Evolutionary conservation across 1,140 invertebrate genomes (phyloP).

Genomic region (Drosophila pseudoananassae): DNA sequence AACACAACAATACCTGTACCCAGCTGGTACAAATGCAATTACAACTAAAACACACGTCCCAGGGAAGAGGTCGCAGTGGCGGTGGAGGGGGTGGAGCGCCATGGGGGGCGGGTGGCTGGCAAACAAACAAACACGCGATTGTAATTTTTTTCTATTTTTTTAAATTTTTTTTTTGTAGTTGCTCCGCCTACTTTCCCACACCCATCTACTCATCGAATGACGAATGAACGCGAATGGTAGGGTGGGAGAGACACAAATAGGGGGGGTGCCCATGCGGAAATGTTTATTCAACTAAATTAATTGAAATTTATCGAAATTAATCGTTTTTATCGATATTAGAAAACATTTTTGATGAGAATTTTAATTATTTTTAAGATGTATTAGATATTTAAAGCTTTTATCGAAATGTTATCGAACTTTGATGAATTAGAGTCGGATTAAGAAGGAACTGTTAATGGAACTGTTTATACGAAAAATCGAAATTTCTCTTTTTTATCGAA

Average conservation of each 20-base stretch:
- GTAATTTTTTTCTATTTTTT: conserved; percentile 23
- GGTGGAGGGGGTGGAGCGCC: conserved; percentile 1
- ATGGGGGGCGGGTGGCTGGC: neutral
- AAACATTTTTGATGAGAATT: too few species aligned
- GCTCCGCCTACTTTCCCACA: conserved; percentile 69
- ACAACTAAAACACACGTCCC: conserved; percentile 61
- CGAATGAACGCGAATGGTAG: conserved; percentile 32
- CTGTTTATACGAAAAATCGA: too few species aligned
- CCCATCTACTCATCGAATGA: conserved; percentile 47
- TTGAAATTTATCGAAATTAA: conserved; percentile 5
- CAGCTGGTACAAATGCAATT: conserved; percentile 74
- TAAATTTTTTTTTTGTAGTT: neutral
- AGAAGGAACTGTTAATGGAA: too few species aligned
- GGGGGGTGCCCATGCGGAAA: neutral
- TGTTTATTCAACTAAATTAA: conserved; percentile 6
- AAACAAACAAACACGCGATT: conserved; percentile 27
- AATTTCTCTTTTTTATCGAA: neutral
- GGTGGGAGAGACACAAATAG: neutral
- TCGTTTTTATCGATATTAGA: neutral
- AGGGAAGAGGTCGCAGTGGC: too few species aligned
- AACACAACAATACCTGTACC: neutral
- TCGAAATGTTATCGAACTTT: too few species aligned
- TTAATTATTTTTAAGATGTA: too few species aligned
- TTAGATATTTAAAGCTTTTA: too few species aligned
- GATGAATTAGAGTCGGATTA: too few species aligned